These are phyloP conservation scores for Philypnodon macrostomus DNA, from an alignment of 2,797 vertebrate genomes.

Conservation along the genomic window DNA sequence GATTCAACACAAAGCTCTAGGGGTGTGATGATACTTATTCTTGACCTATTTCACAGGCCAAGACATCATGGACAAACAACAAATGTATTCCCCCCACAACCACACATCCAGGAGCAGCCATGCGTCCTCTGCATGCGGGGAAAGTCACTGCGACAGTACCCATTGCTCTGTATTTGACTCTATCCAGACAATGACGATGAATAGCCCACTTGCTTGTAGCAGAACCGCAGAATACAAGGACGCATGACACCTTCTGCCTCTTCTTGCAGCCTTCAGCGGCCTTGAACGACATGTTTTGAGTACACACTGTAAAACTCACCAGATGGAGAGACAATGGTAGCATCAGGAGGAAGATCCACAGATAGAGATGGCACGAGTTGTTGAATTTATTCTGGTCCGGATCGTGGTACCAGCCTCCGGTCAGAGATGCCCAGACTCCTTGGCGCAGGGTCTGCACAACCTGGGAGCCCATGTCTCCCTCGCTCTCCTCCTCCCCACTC, in stretches of 20 bases:
- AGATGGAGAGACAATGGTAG: slow-evolving; percentile 90
- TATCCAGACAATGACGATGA: slow-evolving; percentile 23
- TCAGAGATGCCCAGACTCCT: slow-evolving; percentile 95
- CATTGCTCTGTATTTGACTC: slow-evolving; percentile 7
- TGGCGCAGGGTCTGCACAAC: slow-evolving; percentile 90
- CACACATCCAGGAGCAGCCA: slow-evolving; percentile 58
- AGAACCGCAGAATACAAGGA: slow-evolving; percentile 9
- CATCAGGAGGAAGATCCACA: slow-evolving; percentile 93
- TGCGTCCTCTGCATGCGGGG: slow-evolving; percentile 63
- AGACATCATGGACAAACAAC: slow-evolving; percentile 20
- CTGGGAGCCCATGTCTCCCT: slow-evolving; percentile 85
- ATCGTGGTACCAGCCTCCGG: slow-evolving; percentile 96
- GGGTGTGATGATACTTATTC: slow-evolving; percentile 2
- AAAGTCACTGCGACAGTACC: slow-evolving; percentile 74
- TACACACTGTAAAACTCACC: slow-evolving; percentile 81
- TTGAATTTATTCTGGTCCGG: slow-evolving; percentile 94
- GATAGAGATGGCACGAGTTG: slow-evolving; percentile 95
- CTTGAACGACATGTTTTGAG: slow-evolving; percentile 48
- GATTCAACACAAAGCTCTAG: background rate
- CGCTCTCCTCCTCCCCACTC: slow-evolving; percentile 58
- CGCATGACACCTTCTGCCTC: slow-evolving; percentile 12
- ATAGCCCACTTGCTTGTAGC: background rate
- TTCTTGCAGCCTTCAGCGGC: slow-evolving; percentile 51
- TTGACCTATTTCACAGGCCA: slow-evolving; percentile 16
- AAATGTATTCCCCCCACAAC: slow-evolving; percentile 24